Evolutionary conservation across 23 tunicate species (phyloP).

Genomic region (Halocynthia aurantium): DNA sequence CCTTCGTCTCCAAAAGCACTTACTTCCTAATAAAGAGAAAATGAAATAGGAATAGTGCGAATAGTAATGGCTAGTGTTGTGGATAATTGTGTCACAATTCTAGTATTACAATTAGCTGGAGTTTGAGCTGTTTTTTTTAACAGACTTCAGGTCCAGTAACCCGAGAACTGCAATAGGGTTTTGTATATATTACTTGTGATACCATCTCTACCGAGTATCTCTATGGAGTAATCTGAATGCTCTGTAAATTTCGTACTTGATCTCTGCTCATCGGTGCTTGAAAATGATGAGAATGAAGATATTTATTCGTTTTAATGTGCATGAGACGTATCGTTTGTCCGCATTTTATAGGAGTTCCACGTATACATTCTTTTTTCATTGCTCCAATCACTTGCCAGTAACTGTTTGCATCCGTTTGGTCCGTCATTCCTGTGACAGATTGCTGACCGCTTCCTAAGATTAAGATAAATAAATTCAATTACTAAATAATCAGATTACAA

Average conservation of each 20-base stretch:
- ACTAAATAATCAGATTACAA: neutral
- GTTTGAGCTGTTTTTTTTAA: no score
- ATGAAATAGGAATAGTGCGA: neutral
- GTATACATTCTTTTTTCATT: conserved; percentile 28
- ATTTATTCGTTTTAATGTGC: conserved; percentile 62
- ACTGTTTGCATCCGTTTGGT: conserved; percentile 79
- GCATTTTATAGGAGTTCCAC: conserved; percentile 91
- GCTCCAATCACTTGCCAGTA: conserved; percentile 92
- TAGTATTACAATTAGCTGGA: neutral
- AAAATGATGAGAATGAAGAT: conserved; percentile 89
- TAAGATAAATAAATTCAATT: neutral
- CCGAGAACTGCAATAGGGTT: no score
- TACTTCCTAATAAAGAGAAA: conserved; percentile 40
- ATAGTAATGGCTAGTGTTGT: no score
- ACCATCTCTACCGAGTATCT: no score
- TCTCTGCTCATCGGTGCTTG: conserved; percentile 59
- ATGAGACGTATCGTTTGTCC: conserved; percentile 82
- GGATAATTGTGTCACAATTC: no score
- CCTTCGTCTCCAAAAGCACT: conserved; percentile 88
- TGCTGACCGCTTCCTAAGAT: conserved; percentile 98
- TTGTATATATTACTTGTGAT: no score
- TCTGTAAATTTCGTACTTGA: no score
- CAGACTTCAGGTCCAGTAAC: no score
- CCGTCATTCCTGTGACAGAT: conserved; percentile 93
- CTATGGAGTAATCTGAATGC: no score